phyloP scores from a whole-genome alignment of 2,888 invertebrate species.

The Epinotia bilunana region DNA sequence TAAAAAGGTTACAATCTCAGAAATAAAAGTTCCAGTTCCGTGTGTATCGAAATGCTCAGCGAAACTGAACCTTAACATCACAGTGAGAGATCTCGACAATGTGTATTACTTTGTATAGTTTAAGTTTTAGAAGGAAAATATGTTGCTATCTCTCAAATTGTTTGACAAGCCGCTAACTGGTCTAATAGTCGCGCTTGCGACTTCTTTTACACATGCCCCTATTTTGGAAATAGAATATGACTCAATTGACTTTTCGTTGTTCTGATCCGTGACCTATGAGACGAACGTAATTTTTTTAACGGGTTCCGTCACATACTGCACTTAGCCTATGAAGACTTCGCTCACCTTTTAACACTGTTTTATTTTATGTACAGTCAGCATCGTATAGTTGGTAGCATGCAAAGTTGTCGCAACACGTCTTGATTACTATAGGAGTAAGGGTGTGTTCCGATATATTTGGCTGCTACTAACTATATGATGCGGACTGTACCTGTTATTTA shows the following conservation, averaged over 20 bases:
- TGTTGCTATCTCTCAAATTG: conserved; percentile 10
- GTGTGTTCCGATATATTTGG: no score
- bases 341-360: no score
- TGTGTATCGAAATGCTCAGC: conserved; percentile 7
- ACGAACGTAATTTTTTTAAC: not conserved
- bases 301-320: no score
- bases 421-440: no score
- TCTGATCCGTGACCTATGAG: not conserved
- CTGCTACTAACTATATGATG: no score
- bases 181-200: not conserved
- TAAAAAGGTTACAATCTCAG: no score
- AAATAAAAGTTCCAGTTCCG: not conserved
- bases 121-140: conserved; percentile 12
- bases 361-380: no score
- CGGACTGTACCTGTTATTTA: no score
- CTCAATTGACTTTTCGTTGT: not conserved
- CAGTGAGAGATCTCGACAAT: conserved; percentile 40
- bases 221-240: not conserved
- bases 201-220: not conserved
- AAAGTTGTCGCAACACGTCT: no score
- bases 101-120: conserved; percentile 29
- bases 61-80: conserved; percentile 19
- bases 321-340: no score
- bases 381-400: no score
- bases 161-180: conserved; percentile 6